A percentile compares a stretch with the other conserved stretches of the same genome.
Evolutionary conservation across 2,888 invertebrate species (phyloP).

Genomic region (Drosophila mettleri): DNA sequence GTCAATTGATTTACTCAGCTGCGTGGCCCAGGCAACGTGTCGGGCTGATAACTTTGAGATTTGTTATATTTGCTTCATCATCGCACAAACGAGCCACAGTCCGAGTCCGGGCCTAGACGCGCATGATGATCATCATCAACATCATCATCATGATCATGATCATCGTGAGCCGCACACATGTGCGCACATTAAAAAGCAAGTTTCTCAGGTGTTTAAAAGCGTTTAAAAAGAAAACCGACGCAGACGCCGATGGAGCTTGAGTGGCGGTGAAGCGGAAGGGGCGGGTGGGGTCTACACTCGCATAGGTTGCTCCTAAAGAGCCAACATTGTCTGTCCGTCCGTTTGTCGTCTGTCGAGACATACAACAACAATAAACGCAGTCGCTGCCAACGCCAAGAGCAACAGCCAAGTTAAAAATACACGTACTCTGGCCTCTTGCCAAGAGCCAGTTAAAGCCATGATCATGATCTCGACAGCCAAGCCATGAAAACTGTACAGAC

Average conservation of each 20-base stretch:
- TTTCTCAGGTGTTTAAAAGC: constrained; percentile 81
- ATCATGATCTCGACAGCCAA: constrained; percentile 72
- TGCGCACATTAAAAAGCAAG: constrained; percentile 81
- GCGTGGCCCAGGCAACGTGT: constrained; percentile 58
- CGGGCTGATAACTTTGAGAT: constrained; percentile 78
- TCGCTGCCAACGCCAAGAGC: constrained; percentile 43
- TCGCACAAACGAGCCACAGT: constrained; percentile 70
- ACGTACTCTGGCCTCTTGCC: constrained; percentile 64
- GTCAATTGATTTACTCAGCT: constrained; percentile 85
- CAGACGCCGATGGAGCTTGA: constrained; percentile 45
- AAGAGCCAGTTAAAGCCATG: constrained; percentile 79
- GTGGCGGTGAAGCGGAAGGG: neutral
- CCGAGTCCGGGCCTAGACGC: constrained; percentile 21
- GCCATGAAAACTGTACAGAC: constrained; percentile 66
- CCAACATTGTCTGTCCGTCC: constrained; percentile 26
- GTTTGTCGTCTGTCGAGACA: constrained; percentile 26
- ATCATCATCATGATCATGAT: constrained; percentile 31
- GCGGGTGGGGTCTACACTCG: neutral
- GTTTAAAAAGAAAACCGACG: constrained; percentile 80
- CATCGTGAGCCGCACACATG: constrained; percentile 65
- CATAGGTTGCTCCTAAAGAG: constrained; percentile 39
- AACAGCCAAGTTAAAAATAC: constrained; percentile 72
- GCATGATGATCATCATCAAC: constrained; percentile 31
- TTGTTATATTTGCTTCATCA: constrained; percentile 79
- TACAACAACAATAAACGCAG: constrained; percentile 70